Percentiles rank a stretch among this genome's conserved stretches.
phyloP scores from a whole-genome alignment of 2,888 invertebrate genomes.

The Lasioglossum zephyrum region DNA sequence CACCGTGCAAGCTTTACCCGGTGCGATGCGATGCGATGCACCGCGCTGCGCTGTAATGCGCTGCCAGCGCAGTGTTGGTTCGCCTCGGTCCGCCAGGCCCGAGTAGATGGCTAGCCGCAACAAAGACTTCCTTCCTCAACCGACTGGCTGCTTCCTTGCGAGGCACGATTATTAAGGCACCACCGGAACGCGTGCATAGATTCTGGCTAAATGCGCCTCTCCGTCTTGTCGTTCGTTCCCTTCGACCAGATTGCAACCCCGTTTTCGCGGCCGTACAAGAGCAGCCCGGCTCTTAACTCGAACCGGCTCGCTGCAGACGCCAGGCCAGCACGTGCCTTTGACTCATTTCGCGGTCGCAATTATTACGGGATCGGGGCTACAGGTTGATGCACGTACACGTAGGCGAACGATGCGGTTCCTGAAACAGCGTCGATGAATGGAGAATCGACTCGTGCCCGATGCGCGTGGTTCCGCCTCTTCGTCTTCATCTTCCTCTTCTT shows the following conservation, averaged over 20 bases:
- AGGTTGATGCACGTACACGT: conserved; percentile 45
- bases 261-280: background rate
- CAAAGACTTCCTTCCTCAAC: conserved; percentile 55
- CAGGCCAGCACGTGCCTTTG: conserved; percentile 36
- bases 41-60: conserved; percentile 58
- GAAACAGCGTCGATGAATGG: conserved; percentile 64
- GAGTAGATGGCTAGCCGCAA: conserved; percentile 61
- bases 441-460: conserved; percentile 58
- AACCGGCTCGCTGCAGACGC: conserved; percentile 34
- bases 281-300: background rate
- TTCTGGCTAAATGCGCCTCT: conserved; percentile 70
- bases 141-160: conserved; percentile 23
- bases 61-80: conserved; percentile 41
- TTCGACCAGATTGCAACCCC: background rate
- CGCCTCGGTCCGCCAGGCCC: background rate
- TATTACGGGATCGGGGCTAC: conserved; percentile 57
- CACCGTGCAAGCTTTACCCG: conserved; percentile 52
- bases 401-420: conserved; percentile 30
- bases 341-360: conserved; percentile 56
- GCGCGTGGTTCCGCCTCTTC: conserved; percentile 28
- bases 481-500: background rate
- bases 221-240: conserved; percentile 8
- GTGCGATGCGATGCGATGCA: background rate
- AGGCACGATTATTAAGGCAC: conserved; percentile 76
- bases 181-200: conserved; percentile 70